Base-by-base conservation (phyloP, 2,888 invertebrate species). In the Panopea generosa region DNA sequence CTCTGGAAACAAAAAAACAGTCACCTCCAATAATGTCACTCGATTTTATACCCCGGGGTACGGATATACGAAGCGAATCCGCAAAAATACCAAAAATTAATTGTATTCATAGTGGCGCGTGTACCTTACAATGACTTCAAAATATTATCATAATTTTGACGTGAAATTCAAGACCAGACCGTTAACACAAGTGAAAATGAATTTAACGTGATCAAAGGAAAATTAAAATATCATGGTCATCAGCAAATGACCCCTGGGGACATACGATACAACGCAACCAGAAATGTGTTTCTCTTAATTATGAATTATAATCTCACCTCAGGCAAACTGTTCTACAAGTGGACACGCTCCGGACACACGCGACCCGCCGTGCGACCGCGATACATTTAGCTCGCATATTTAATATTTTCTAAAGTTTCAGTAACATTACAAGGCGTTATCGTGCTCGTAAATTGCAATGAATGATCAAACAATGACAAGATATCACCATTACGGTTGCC, bases 61-160 rank as follows among this genome's bases (percentile, higher is more conserved):
- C 55, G 45, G 49, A 29, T 66, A 26, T 56, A 27, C n/a, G 55
- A 45, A 53, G 43, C 20, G 27, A 47, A 33, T 33, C 33, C 33
- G 33, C 33, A 33, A 33, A 33, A 33, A 33, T 33, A 33, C 11
- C 33, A 33, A 11, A n/a, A 49, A 38, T 56, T 49, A 61, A 61
- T 61, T 62, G 33, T 62, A 62, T 62, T 55, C 56, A 70, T 29
- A 56, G 2, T n/a, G 22, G 45, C 69, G 62, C 62, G 62, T 70
- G 56, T 56, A 56, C 55, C 61, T 29, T 18, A 55, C 16, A 11
- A 26, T 22, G n/a, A 18, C 40, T 24, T 55, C 24, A 60, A 71
- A 27, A 63, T 38, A 47, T 63, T 63, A 70, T 70, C 57, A 70
- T 70, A 63, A 55, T 26, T 47, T 27, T 43, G 14, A 27, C 27